A percentile compares a stretch with the other conserved stretches of the same genome.
Evolutionary conservation across 2,797 vertebrate species (phyloP).

Genomic region (Rousettus madagascariensis): DNA sequence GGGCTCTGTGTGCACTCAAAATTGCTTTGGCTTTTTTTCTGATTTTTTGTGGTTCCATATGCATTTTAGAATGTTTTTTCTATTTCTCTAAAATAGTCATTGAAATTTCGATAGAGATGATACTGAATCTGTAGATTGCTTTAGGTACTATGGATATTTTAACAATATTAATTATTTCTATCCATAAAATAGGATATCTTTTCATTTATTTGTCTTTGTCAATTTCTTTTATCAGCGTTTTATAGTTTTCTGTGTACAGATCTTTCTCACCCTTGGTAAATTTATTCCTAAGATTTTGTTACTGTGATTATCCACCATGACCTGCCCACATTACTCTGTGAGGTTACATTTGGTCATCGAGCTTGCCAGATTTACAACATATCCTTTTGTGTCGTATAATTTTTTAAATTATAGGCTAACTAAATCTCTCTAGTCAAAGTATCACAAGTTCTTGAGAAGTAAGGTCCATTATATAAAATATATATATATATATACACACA

Average conservation of each 20-base stretch:
- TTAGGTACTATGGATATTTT: not conserved
- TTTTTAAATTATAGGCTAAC: not conserved
- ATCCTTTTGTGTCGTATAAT: no score
- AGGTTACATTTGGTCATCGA: no score
- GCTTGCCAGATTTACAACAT: no score
- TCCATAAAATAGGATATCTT: not conserved
- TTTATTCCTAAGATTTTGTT: not conserved
- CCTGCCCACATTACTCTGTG: no score
- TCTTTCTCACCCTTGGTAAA: not conserved
- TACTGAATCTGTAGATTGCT: not conserved
- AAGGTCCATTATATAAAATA: not conserved
- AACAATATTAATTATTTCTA: not conserved
- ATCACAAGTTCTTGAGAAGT: not conserved
- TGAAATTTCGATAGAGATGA: not conserved
- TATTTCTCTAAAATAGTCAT: not conserved
- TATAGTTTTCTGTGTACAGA: not conserved
- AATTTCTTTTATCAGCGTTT: not conserved
- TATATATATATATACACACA: no score
- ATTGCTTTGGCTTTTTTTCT: not conserved
- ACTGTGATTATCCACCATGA: no score
- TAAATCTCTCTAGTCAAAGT: not conserved
- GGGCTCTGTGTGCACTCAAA: not conserved
- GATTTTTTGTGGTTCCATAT: not conserved
- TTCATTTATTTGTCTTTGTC: not conserved
- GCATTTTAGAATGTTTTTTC: not conserved